Conservation (phyloP, 2,113 vertebrate genomes). For the Zosterops pallidus region DNA sequence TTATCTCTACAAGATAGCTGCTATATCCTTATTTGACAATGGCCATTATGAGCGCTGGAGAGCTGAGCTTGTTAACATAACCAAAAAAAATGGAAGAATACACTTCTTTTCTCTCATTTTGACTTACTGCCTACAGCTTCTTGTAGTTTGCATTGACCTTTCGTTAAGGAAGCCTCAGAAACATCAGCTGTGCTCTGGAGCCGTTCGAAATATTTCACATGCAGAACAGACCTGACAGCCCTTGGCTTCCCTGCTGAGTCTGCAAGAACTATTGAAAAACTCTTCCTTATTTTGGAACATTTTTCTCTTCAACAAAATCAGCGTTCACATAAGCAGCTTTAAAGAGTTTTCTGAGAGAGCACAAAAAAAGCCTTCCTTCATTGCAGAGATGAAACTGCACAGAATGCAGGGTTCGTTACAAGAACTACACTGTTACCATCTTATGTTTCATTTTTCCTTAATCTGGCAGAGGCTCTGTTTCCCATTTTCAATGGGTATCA, state of each 20-base stretch:
- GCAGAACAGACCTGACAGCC: conserved; percentile 29
- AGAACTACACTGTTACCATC: background rate
- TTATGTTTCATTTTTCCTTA: background rate
- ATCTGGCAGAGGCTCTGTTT: background rate
- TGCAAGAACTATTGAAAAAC: background rate
- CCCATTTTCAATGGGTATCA: background rate
- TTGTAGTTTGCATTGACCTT: conserved; percentile 25
- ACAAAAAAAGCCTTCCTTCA: background rate
- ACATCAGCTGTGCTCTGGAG: background rate
- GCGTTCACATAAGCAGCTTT: background rate
- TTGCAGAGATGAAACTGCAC: background rate
- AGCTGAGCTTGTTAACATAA: background rate
- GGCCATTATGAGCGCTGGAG: background rate
- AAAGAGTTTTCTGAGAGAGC: background rate
- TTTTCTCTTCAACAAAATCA: background rate
- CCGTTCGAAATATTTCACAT: conserved; percentile 21
- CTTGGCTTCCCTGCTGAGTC: background rate
- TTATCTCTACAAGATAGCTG: background rate
- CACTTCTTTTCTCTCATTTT: background rate
- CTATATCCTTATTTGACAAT: background rate
- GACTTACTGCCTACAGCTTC: background rate
- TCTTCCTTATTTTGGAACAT: background rate
- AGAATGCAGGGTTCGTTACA: background rate
- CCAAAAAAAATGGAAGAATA: background rate
- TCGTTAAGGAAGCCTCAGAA: conserved; percentile 3